phyloP scores from a whole-genome alignment of 2,888 invertebrate species.

The Nipponacmea schrenckii region DNA sequence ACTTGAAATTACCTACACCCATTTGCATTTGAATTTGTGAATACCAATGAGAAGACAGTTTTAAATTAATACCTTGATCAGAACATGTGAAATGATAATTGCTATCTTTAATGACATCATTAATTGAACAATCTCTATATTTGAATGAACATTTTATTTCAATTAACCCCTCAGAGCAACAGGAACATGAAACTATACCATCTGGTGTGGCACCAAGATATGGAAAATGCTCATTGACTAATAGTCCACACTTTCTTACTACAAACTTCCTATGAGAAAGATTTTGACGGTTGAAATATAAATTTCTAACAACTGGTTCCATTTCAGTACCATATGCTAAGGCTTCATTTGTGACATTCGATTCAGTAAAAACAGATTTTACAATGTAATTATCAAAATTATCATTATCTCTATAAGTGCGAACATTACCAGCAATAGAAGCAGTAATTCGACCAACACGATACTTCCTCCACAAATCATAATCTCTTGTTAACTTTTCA shows the following conservation, averaged over 20 bases:
- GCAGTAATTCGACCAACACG: neutral
- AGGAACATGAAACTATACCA: neutral
- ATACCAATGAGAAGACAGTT: neutral
- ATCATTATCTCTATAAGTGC: too few relatives aligned
- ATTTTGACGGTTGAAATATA: neutral
- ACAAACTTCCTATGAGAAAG: neutral
- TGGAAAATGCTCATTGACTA: neutral
- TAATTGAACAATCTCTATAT: too few relatives aligned
- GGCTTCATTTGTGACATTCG: too few relatives aligned
- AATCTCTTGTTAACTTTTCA: too few relatives aligned
- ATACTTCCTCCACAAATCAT: neutral
- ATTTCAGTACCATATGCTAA: neutral
- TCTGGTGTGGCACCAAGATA: neutral
- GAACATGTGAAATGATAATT: too few relatives aligned
- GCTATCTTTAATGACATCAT: too few relatives aligned
- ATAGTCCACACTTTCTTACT: neutral
- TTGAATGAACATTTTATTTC: neutral
- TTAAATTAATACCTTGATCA: too few relatives aligned
- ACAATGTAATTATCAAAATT: too few relatives aligned
- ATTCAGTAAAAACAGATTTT: too few relatives aligned
- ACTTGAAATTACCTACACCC: conserved; percentile 1
- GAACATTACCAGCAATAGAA: neutral
- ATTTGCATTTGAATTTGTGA: conserved; percentile 6
- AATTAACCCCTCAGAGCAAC: neutral
- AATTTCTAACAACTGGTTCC: neutral